Conservation (phyloP, 2,888 invertebrate genomes). For the Nemotelus pantherinus region DNA sequence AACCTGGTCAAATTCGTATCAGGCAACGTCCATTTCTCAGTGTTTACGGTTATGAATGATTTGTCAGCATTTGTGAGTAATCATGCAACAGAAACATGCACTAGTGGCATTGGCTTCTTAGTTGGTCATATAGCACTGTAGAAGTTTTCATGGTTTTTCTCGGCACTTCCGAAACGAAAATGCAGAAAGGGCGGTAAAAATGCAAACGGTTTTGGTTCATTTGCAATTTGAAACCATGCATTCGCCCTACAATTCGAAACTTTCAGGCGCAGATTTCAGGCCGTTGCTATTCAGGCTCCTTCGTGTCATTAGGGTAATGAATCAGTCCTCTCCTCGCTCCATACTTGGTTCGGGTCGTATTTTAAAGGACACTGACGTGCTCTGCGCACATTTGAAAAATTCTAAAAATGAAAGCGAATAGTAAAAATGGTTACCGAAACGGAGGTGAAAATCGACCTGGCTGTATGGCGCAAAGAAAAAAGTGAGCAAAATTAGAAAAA, state of each 20-base stretch:
- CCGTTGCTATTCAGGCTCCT: conserved; percentile 7
- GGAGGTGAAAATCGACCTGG: conserved; percentile 23
- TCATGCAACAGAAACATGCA: conserved; percentile 42
- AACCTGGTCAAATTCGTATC: neutral
- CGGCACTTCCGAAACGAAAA: conserved; percentile 23
- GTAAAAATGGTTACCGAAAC: conserved; percentile 17
- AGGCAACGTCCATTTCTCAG: conserved; percentile 20
- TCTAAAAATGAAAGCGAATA: conserved; percentile 42
- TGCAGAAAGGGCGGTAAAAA: conserved; percentile 39
- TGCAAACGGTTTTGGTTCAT: conserved; percentile 47
- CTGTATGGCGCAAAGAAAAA: conserved; percentile 37
- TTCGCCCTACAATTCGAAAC: conserved; percentile 46
- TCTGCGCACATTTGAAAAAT: conserved; percentile 51
- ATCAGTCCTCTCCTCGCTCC: conserved; percentile 24
- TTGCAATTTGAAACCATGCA: conserved; percentile 48
- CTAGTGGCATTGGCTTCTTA: conserved; percentile 33
- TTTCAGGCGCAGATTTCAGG: conserved; percentile 33
- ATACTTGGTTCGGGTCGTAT: neutral
- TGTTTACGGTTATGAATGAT: conserved; percentile 40
- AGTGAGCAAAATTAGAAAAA: conserved; percentile 51
- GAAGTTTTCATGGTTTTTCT: neutral
- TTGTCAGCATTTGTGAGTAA: conserved; percentile 41
- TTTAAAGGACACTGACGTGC: conserved; percentile 51
- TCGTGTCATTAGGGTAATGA: conserved; percentile 25
- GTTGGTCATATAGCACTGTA: conserved; percentile 8